Conservation (phyloP, 2,113 vertebrate genomes). For the Rhynchomys soricoides region DNA sequence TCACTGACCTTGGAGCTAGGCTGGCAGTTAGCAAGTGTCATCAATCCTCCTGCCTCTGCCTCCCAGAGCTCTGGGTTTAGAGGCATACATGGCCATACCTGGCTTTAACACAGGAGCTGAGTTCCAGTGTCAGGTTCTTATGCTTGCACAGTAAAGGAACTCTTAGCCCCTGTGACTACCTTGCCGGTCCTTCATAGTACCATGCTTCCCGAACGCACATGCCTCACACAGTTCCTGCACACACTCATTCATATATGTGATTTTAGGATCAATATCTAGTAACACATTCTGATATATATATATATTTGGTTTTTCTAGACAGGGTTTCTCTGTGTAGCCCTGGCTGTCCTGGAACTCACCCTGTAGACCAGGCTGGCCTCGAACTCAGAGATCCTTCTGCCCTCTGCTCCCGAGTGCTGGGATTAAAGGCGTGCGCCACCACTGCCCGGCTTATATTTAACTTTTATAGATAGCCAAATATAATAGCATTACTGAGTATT, state of each 20-base stretch:
- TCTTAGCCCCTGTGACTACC: background rate
- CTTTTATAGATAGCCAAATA: constrained; percentile 40
- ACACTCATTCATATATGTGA: constrained; percentile 5
- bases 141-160: background rate
- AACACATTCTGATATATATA: no score
- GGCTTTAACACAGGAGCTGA: background rate
- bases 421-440: no score
- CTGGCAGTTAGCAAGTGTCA: background rate
- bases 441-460: constrained; percentile 31
- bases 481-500: background rate
- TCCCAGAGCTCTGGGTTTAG: background rate
- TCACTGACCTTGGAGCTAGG: background rate
- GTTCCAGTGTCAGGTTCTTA: background rate
- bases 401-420: no score
- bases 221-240: background rate
- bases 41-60: background rate
- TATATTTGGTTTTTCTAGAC: no score
- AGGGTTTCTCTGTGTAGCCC: no score
- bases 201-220: background rate
- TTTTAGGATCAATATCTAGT: constrained; percentile 14
- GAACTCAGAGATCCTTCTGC: no score
- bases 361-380: no score
- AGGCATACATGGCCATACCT: background rate
- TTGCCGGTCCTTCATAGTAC: background rate
- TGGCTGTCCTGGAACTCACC: no score